These are phyloP conservation scores for Atta texana DNA, from an alignment of 1,140 invertebrate genomes.

Conservation along the genomic window DNA sequence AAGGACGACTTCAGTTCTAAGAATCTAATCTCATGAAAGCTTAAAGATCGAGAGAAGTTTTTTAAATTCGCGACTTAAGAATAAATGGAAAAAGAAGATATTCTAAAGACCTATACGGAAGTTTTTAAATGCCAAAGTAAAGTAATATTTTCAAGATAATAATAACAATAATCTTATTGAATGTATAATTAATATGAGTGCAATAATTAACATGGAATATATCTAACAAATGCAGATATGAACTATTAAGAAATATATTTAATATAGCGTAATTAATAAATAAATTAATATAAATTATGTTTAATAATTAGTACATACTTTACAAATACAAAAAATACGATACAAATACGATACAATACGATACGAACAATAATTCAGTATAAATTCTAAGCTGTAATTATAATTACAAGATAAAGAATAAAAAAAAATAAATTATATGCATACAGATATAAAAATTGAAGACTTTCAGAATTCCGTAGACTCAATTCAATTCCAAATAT, in stretches of 20 bases:
- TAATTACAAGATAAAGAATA: background rate
- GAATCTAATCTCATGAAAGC: background rate
- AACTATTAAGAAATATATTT: no score
- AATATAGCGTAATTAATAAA: no score
- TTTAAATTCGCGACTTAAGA: background rate
- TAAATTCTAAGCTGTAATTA: no score
- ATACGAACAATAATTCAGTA: no score
- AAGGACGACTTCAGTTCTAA: constrained; percentile 81
- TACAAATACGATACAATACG: no score
- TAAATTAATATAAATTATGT: no score
- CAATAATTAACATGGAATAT: no score
- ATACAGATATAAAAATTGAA: background rate
- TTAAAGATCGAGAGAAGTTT: background rate
- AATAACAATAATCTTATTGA: no score
- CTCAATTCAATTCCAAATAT: background rate
- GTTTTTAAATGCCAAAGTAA: background rate
- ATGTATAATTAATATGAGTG: no score
- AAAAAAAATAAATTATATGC: background rate
- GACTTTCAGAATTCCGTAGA: background rate
- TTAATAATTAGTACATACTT: no score
- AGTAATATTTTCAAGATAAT: background rate
- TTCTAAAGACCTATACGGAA: background rate
- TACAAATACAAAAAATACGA: no score
- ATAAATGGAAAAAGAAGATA: background rate
- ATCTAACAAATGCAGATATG: no score